Conservation (phyloP, 30 jellyfish, hydroid and myxozoan species). For the Chrysaora quinquecirrha region DNA sequence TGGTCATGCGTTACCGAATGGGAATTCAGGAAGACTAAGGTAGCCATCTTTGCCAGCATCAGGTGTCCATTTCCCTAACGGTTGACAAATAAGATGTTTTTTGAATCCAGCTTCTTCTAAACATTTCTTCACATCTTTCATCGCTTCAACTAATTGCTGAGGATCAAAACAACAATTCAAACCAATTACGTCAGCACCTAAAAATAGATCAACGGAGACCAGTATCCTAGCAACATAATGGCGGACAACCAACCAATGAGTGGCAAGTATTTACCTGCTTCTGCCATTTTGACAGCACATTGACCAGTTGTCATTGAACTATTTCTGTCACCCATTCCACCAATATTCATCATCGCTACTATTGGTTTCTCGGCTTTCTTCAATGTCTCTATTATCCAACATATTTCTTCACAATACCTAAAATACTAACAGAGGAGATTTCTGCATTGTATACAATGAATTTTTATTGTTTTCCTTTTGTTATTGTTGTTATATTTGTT, state of each 20-base stretch:
- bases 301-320: slow-evolving; percentile 53
- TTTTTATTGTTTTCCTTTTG: too few species aligned
- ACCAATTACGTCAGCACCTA: slow-evolving; percentile 84
- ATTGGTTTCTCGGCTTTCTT: slow-evolving; percentile 54
- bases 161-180: slow-evolving; percentile 82
- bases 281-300: slow-evolving; percentile 76
- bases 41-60: slow-evolving; percentile 76
- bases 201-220: too few species aligned
- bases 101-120: slow-evolving; percentile 64
- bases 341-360: slow-evolving; percentile 65
- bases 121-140: slow-evolving; percentile 59
- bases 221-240: too few species aligned
- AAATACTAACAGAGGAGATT: slow-evolving; percentile 28
- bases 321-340: slow-evolving; percentile 61
- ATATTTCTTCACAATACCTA: slow-evolving; percentile 63
- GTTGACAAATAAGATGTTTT: slow-evolving; percentile 66
- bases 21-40: slow-evolving; percentile 63
- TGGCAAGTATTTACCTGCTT: slow-evolving; percentile 66
- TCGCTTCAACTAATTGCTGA: slow-evolving; percentile 22
- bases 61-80: slow-evolving; percentile 69
- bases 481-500: too few species aligned
- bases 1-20: slow-evolving; percentile 24
- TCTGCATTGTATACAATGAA: neutral
- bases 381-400: slow-evolving; percentile 76
- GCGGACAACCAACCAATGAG: neutral